Base-by-base conservation (phyloP, 2,797 vertebrate genomes). In the Dromococcyx pavoninus region DNA sequence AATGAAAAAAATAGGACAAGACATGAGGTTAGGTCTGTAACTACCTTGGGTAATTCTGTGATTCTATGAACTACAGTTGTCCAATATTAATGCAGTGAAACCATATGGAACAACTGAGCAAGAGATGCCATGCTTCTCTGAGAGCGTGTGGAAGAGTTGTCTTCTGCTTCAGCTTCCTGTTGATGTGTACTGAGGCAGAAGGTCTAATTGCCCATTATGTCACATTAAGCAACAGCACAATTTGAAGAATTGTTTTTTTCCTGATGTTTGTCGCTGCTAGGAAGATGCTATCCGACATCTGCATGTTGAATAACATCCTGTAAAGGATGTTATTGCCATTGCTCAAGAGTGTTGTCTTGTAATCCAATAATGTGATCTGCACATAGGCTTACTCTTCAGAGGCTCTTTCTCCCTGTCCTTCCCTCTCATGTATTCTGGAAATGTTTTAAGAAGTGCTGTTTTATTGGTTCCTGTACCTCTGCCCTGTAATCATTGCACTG, bases 61-160 rank as follows among this genome's bases (percentile, higher is more conserved):
- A n/a, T n/a, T n/a, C n/a, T n/a, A n/a, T n/a, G n/a, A n/a, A n/a
- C 50, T 65, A 9, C 27, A 39, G 51, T 6, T 72, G 16, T 64
- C 7, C 22, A 11, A 21, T 51, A 10, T 33, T 65, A 50, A 23
- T 57, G 18, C 32, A 7, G 1, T 37, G 48, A 53, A 54, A 74
- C 48, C 14, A 18, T 22, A n/a, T 0, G 0, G 37, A 75, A 44
- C n/a, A 54, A 23, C 2, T 46, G 44, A 46, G 44, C 44, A 19
- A 46, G 44, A 48, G 46, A 23, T 53, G 46, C n/a, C 2, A 0
- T 33, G 18, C 46, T 50, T 46, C 19, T 74, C 24, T 25, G 30
- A n/a, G 30, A 67, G 11, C 0, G 0, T 43, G 15, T 50, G 30
- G 69, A 71, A 57, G 65, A 87, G 32, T 57, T 74, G n/a, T 41